Base-by-base conservation (phyloP, 1,140 invertebrate species). In the Temnothorax curvispinosus region DNA sequence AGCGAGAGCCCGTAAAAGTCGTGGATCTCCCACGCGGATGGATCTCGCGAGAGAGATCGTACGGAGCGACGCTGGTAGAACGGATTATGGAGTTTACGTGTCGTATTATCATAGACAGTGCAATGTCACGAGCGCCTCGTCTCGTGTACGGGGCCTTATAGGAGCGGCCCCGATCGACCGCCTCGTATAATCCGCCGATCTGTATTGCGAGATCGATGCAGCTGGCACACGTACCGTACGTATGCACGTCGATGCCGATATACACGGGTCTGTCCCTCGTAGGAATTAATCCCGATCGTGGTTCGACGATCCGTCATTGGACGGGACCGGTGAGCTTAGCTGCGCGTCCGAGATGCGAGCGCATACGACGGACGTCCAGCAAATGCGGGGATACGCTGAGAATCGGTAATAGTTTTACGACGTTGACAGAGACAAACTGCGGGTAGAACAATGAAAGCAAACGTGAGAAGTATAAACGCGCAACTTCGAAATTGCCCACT, bases 51-150 rank as follows among this genome's bases (percentile, higher is more conserved):
- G 69, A 85, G 54, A 85, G 38, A 89, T 78, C 81, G 88, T 32
- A 64, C 62, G 65, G 56, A 56, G 78, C 50, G 75, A 54, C 69
- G 64, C 82, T 74, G 80, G 50, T 80, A 85, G 75, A 88, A 67
- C 89, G 87, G 88, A 90, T 91, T 87, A 88, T 89, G 80, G 87
- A 87, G 90, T 91, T 91, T 90, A 89, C 90, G 90, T 90, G 88
- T 91, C 87, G 90, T 91, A 91, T 91, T 91, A 91, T 91, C 90
- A 91, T 91, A 90, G 87, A 86, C 84, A 90, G 89, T 91, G 88
- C 88, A 87, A 87, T 91, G 90, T 91, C 90, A 90, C 90, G 90
- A 91, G 89, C 78, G 80, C 69, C 88, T 88, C 81, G 88, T 90
- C 81, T 87, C 89, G 88, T 87, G 88, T 88, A 78, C 52, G 32